Conservation (phyloP, 2,113 vertebrate genomes). For the Tyrannus savana region DNA sequence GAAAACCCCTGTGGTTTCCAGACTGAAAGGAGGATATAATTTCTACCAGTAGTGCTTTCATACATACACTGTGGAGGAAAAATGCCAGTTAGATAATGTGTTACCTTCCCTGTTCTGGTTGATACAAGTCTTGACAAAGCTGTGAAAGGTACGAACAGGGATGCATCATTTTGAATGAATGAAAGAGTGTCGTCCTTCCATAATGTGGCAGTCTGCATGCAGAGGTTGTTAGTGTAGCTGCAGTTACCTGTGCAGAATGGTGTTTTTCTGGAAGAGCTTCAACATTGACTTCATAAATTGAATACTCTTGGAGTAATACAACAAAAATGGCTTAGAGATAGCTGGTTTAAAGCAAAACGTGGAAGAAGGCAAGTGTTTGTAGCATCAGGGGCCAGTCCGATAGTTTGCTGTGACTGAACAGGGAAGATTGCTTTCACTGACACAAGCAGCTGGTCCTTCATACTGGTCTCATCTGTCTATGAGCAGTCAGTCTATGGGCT, state of each 20-base stretch:
- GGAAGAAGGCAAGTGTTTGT: background rate
- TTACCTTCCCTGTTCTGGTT: background rate
- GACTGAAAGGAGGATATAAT: background rate
- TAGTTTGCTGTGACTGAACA: background rate
- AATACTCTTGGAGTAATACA: background rate
- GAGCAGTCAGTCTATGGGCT: background rate
- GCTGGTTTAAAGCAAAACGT: background rate
- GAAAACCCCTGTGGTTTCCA: constrained; percentile 44
- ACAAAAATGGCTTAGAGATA: background rate
- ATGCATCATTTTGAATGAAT: background rate
- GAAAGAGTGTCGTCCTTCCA: background rate
- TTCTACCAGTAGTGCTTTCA: background rate
- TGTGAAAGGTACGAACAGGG: background rate
- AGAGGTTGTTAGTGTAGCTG: background rate
- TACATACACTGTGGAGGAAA: background rate
- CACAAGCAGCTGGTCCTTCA: background rate
- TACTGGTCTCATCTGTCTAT: background rate
- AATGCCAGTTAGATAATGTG: background rate
- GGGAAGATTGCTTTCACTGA: background rate
- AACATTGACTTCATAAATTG: fast-evolving
- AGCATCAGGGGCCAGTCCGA: background rate
- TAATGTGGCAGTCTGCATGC: background rate
- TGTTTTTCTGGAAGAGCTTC: background rate
- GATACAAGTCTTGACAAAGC: background rate
- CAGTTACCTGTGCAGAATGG: fast-evolving